phyloP scores from a whole-genome alignment of 1,140 invertebrate genomes.

The Phortica variegata region DNA sequence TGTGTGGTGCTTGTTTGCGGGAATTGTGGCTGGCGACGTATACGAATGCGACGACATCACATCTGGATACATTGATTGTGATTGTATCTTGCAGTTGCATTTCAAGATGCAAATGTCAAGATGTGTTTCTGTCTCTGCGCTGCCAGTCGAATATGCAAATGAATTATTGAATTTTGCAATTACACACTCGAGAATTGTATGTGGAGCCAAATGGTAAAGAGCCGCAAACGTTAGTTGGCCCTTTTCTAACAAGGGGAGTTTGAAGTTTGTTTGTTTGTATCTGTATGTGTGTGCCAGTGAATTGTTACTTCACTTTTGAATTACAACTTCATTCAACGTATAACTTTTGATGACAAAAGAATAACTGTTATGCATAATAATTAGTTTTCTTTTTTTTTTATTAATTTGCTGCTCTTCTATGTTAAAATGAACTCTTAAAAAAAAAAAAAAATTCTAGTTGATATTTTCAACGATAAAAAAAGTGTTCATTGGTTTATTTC shows the following conservation, averaged over 20 bases:
- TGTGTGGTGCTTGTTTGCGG: conserved; percentile 11
- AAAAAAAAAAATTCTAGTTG: no score
- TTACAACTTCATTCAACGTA: background rate
- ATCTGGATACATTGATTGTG: conserved; percentile 50
- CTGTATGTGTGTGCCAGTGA: conserved; percentile 2
- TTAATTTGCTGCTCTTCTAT: no score
- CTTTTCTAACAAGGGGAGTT: no score
- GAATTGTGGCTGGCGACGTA: conserved; percentile 14
- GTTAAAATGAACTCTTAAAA: no score
- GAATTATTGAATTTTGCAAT: conserved; percentile 28
- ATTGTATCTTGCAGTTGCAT: conserved; percentile 54
- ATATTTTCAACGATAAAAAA: no score
- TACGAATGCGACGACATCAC: conserved; percentile 33
- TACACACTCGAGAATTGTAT: conserved; percentile 18
- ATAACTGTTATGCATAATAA: conserved; percentile 14
- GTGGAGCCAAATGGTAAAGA: background rate
- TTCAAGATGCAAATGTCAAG: conserved; percentile 51
- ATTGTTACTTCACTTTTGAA: conserved; percentile 5
- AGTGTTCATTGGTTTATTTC: no score
- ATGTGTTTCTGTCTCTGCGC: conserved; percentile 16
- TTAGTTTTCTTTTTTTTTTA: conserved; percentile 25
- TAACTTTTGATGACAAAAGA: conserved; percentile 1
- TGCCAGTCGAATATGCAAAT: conserved; percentile 11
- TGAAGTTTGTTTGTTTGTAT: conserved; percentile 1
- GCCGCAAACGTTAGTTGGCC: background rate